Evolutionary conservation across 2,797 vertebrate species (phyloP).

Genomic region (Chromis chromis): DNA sequence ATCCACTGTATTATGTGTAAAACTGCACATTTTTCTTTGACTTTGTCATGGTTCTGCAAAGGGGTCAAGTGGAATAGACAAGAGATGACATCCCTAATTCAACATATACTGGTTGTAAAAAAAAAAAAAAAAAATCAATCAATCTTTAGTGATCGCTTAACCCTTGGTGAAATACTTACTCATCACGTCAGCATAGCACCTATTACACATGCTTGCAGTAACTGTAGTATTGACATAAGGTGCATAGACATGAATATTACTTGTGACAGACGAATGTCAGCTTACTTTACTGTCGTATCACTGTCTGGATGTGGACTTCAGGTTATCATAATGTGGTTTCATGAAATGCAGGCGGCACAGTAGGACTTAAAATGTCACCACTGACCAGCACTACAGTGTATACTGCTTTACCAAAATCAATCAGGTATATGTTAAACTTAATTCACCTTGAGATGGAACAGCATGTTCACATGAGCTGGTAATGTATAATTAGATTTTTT

Average conservation of each 20-base stretch:
- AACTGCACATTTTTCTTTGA: conserved; percentile 36
- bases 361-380: not conserved
- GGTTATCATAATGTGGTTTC: conserved; percentile 6
- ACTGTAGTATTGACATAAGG: conserved; percentile 34
- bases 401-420: conserved; percentile 43
- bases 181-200: conserved; percentile 35
- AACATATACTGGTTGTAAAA: conserved; percentile 43
- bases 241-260: conserved; percentile 37
- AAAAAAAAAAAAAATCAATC: conserved; percentile 62
- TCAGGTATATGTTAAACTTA: conserved; percentile 59
- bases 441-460: conserved; percentile 64
- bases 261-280: conserved; percentile 44
- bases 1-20: conserved; percentile 20
- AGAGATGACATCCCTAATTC: conserved; percentile 36
- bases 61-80: conserved; percentile 28
- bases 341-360: conserved; percentile 1
- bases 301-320: conserved; percentile 8
- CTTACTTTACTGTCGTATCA: conserved; percentile 28
- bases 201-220: conserved; percentile 33
- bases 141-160: conserved; percentile 51
- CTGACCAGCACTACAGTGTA: conserved; percentile 9
- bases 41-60: too few species aligned
- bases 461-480: conserved; percentile 58
- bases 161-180: conserved; percentile 42
- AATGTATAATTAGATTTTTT: conserved; percentile 68